Evolutionary conservation across 2,888 invertebrate species (phyloP), one percentile per base, ranked within the genome.

Genomic region (Tolmerus cingulatus): DNA sequence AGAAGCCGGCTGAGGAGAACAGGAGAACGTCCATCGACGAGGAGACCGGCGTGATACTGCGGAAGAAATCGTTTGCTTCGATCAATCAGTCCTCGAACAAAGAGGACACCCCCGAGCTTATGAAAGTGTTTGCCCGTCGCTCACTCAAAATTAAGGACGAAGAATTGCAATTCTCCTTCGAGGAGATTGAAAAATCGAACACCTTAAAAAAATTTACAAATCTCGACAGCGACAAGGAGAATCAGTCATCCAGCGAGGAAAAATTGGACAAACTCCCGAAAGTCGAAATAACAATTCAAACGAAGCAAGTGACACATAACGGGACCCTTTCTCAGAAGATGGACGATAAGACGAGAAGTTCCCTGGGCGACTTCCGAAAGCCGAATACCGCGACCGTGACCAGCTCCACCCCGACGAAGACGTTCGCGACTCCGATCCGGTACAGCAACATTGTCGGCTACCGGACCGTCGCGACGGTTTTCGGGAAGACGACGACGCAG

Each of bases 81-180:
- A 89, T 88, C 40, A 89, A 40, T 76, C 88, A 77, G 40, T 86
- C 87, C 3, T 88, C 88, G 5, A 89, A 87, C 19, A 90, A 93
- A 89, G 94, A 94, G 87, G 96, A 96, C 87, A 96, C 96, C 91
- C 96, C 96, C 0, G 96, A 96, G 92, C 91, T 96, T 9, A 95
- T 96, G 95, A 96, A 96, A 92, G 97, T 97, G 0, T 97, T 97
- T 91, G 96, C 96, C 0, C 93, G 97, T 74, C 93, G 96, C 87
- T 97, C 96, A n/a, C 92, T 97, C 0, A 97, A 97, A 92, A 93
- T 96, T n/a, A 96, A 96, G 92, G 96, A 96, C 5, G 96, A 96
- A 74, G 92, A 95, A 87, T 94, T 94, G 19, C 94, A 94, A 88
- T 94, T 95, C 89, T 94, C 94, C 55, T 92, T 94, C 0, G 93